These are phyloP conservation scores for Rhabdomys dilectus DNA, from an alignment of 2,113 vertebrate genomes.

Conservation along the genomic window DNA sequence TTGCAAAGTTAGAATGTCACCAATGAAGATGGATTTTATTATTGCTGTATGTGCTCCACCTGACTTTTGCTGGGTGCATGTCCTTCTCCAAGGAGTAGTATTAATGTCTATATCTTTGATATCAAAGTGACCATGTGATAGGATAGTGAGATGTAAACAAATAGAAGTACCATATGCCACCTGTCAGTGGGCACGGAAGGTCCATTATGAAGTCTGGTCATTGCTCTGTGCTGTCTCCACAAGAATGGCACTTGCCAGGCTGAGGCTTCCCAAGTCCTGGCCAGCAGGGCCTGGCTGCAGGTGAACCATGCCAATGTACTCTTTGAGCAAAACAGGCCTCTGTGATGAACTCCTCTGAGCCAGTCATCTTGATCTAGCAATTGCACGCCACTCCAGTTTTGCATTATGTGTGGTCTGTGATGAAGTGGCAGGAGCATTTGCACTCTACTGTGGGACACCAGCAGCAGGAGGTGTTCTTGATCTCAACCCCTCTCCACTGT, in stretches of 20 bases:
- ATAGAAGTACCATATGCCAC: background rate
- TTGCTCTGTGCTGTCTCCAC: background rate
- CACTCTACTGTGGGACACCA: background rate
- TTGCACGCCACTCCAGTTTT: background rate
- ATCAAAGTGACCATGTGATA: background rate
- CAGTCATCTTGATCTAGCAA: background rate
- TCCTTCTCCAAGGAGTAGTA: background rate
- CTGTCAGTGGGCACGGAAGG: background rate
- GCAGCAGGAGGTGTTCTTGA: background rate
- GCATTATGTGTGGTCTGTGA: background rate
- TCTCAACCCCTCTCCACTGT: background rate
- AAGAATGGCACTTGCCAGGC: background rate
- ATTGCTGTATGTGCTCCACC: background rate
- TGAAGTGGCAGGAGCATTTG: background rate
- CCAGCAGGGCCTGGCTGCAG: background rate
- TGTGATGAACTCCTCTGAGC: background rate
- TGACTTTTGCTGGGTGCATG: background rate
- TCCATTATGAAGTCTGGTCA: rapidly evolving
- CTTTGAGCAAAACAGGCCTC: background rate
- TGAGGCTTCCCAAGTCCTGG: background rate
- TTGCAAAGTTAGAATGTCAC: background rate
- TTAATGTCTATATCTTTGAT: background rate
- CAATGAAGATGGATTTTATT: background rate
- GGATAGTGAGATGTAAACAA: background rate
- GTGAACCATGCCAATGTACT: rapidly evolving